Conservation (phyloP, 2,797 vertebrate genomes). For the Hippopotamyrus pictus region DNA sequence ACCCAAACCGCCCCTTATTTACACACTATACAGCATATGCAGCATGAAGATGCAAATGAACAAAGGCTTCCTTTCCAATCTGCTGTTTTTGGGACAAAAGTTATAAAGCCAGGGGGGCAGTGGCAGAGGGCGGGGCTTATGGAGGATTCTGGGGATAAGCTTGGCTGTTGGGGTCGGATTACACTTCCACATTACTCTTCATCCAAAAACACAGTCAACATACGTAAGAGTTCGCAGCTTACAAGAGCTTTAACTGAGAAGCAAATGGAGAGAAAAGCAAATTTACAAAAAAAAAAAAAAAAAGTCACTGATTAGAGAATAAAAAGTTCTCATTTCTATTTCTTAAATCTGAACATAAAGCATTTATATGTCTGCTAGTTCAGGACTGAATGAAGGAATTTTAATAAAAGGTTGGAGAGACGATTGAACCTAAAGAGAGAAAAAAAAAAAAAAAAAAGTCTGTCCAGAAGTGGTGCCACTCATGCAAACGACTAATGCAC, state of each 20-base stretch:
- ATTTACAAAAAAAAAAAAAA: constrained; percentile 11
- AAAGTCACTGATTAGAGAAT: constrained; percentile 49
- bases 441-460: constrained; percentile 47
- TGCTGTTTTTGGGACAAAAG: background rate
- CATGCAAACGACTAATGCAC: constrained; percentile 52
- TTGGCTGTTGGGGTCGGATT: background rate
- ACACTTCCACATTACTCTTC: background rate
- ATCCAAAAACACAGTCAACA: constrained; percentile 16
- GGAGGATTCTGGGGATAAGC: background rate
- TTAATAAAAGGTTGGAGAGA: constrained; percentile 22
- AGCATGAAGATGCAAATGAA: background rate
- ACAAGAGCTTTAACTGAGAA: background rate
- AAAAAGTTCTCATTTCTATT: constrained; percentile 31
- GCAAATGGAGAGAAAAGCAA: background rate
- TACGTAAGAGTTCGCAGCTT: background rate
- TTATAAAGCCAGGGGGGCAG: background rate
- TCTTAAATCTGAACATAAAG: constrained; percentile 55
- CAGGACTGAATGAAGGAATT: constrained; percentile 46
- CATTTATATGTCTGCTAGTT: constrained; percentile 44
- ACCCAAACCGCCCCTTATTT: background rate
- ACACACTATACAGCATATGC: background rate
- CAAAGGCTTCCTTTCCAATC: background rate
- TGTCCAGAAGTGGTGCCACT: constrained; percentile 45
- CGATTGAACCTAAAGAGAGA: background rate
- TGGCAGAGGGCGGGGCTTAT: background rate